Percentiles rank a stretch among this genome's conserved stretches.
Conservation (phyloP, 2,888 invertebrate species). For the Cephalotes varians region DNA sequence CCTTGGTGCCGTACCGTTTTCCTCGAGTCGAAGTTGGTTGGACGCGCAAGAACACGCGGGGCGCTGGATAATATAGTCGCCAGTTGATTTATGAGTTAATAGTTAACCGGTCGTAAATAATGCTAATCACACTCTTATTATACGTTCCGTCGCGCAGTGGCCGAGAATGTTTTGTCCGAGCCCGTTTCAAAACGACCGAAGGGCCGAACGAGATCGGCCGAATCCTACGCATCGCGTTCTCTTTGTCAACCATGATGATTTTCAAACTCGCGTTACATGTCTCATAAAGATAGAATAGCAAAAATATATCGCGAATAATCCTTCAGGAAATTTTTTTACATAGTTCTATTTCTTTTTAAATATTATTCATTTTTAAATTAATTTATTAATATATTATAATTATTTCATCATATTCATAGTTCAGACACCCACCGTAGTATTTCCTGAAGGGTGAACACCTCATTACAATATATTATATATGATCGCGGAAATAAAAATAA, state of each 20-base stretch:
- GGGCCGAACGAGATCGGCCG: background rate
- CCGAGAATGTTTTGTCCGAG: constrained; percentile 81
- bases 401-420: background rate
- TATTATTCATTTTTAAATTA: no score
- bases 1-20: constrained; percentile 71
- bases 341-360: background rate
- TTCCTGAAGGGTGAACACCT: background rate
- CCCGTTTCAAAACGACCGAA: constrained; percentile 23
- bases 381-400: no score
- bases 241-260: constrained; percentile 7
- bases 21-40: constrained; percentile 52
- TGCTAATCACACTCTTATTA: constrained; percentile 86
- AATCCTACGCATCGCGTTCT: background rate
- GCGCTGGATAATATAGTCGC: constrained; percentile 79
- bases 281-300: background rate
- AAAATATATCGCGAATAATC: background rate
- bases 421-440: background rate
- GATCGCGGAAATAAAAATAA: background rate
- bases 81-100: constrained; percentile 85
- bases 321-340: background rate
- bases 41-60: constrained; percentile 75
- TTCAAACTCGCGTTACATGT: background rate
- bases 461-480: background rate
- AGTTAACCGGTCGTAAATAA: constrained; percentile 86
- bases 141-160: constrained; percentile 79